Evolutionary conservation across 2,113 vertebrate species (phyloP).

Genomic region (Lophotis ruficrista): DNA sequence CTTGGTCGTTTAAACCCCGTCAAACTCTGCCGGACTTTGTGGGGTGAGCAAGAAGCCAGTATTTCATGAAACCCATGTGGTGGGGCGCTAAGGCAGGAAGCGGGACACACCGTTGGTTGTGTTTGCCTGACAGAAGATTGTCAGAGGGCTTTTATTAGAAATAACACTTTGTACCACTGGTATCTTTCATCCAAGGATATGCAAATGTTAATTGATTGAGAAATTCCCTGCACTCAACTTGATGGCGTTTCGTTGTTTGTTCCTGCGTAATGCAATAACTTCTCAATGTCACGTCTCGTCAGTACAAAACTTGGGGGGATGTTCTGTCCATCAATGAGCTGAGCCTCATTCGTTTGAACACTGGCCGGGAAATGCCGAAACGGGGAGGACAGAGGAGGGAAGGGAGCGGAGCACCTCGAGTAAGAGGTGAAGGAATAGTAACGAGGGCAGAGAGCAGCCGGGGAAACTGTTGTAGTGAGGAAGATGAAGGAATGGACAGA

Average conservation of each 20-base stretch:
- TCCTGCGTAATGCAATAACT: neutral
- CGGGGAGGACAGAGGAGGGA: neutral
- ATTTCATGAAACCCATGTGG: fast-evolving
- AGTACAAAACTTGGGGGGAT: neutral
- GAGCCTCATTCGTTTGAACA: neutral
- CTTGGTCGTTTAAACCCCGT: neutral
- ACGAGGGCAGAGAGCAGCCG: neutral
- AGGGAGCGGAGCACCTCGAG: neutral
- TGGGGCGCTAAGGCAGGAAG: neutral
- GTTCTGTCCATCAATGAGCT: neutral
- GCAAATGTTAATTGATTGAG: neutral
- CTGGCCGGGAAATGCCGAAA: neutral
- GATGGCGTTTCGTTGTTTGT: neutral
- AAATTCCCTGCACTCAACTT: neutral
- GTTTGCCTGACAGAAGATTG: neutral
- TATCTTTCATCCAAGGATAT: neutral
- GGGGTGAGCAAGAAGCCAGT: neutral
- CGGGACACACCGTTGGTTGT: fast-evolving
- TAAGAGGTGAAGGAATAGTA: neutral
- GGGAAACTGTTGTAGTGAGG: fast-evolving
- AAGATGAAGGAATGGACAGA: neutral
- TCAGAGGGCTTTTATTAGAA: neutral
- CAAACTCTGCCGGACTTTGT: neutral
- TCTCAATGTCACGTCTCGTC: neutral
- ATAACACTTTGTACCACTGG: neutral